Percentiles rank a stretch among this genome's conserved stretches.
These are phyloP conservation scores for Antedon mediterranea DNA, from an alignment of 53 echinoderm and acorn worm species.

Conservation along the genomic window DNA sequence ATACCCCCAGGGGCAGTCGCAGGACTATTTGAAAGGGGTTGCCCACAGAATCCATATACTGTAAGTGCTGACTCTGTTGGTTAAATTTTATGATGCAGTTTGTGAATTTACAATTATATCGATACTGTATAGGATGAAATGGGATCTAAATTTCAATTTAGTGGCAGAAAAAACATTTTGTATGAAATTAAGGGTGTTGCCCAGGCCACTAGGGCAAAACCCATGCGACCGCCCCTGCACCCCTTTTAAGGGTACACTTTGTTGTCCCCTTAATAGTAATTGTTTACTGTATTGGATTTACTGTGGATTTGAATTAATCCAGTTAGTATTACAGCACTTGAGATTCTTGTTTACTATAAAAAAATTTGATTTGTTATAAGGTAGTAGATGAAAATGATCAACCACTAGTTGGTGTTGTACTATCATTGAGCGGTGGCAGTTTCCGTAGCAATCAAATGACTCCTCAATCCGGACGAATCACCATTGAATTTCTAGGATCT, in stretches of 20 bases:
- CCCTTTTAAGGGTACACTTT: background rate
- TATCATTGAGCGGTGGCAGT: slow-evolving; percentile 82
- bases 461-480: slow-evolving; percentile 47
- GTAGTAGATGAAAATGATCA: slow-evolving; percentile 52
- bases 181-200: no score
- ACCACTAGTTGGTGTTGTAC: slow-evolving; percentile 66
- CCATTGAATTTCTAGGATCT: slow-evolving; percentile 52
- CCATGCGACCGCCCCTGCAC: no score
- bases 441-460: slow-evolving; percentile 96
- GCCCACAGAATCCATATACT: no score
- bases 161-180: no score
- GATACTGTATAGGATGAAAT: no score
- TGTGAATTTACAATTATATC: no score
- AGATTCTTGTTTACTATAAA: background rate
- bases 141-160: no score
- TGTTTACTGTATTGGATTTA: background rate
- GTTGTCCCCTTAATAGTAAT: background rate
- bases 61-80: no score
- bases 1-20: no score
- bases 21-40: no score
- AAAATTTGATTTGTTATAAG: slow-evolving; percentile 12
- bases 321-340: background rate
- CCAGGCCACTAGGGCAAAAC: no score
- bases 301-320: background rate
- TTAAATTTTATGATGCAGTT: no score